These are phyloP conservation scores for Goniozus legneri DNA, from an alignment of 1,140 invertebrate genomes.

Conservation along the genomic window DNA sequence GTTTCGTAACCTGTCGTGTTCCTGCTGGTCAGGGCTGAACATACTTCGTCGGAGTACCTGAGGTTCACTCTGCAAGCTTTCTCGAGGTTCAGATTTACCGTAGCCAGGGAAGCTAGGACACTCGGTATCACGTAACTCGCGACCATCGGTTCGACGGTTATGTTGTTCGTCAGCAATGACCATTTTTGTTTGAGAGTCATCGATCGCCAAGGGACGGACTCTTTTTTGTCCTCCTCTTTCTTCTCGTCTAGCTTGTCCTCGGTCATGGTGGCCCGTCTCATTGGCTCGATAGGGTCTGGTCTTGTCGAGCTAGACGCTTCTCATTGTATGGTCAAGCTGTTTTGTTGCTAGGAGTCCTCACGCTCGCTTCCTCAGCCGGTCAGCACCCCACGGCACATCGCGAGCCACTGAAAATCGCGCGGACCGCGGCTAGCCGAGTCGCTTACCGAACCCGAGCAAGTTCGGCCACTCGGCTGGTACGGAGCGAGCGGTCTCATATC, in stretches of 20 bases:
- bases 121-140: constrained; percentile 78
- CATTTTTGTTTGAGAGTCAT: constrained; percentile 42
- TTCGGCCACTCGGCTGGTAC: no score
- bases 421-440: no score
- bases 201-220: constrained; percentile 27
- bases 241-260: constrained; percentile 15
- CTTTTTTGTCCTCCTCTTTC: constrained; percentile 3
- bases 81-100: constrained; percentile 78
- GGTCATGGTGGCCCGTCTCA: not conserved
- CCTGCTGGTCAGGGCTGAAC: constrained; percentile 66
- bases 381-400: no score
- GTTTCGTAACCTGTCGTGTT: constrained; percentile 67
- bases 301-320: no score
- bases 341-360: no score
- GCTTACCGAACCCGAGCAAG: no score
- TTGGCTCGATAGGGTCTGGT: not conserved
- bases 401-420: no score
- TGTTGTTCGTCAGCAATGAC: constrained; percentile 54
- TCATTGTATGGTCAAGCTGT: no score
- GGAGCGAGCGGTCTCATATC: no score
- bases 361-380: no score
- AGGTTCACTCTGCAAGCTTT: constrained; percentile 82
- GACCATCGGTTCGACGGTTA: constrained; percentile 76
- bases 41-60: constrained; percentile 65
- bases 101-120: constrained; percentile 71